These are phyloP conservation scores for Lophochroa leadbeateri DNA, from an alignment of 2,113 vertebrate genomes.

Conservation along the genomic window DNA sequence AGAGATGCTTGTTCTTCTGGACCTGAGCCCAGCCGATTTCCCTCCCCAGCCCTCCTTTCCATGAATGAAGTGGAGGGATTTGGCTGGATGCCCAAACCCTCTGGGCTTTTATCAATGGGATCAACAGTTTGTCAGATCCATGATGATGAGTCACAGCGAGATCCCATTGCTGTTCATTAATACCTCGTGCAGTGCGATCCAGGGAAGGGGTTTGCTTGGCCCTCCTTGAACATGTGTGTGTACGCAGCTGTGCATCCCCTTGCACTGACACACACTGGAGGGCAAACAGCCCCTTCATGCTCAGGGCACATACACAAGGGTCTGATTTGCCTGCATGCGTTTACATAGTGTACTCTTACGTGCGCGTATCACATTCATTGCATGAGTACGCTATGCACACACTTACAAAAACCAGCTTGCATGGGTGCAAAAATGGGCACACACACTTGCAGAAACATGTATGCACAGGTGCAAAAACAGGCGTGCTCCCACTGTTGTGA, in stretches of 20 bases:
- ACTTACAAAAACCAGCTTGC: background rate
- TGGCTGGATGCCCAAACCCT: constrained; percentile 46
- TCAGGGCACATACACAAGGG: background rate
- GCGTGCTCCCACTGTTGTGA: background rate
- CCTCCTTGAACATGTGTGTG: fast-evolving
- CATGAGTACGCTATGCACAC: fast-evolving
- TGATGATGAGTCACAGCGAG: constrained; percentile 20
- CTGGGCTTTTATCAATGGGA: constrained; percentile 66
- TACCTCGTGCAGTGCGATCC: fast-evolving
- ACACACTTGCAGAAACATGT: too few relatives aligned
- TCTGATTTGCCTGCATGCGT: fast-evolving
- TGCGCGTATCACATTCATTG: too few relatives aligned
- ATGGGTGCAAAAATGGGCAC: fast-evolving
- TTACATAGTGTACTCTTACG: background rate
- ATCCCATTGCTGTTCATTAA: background rate
- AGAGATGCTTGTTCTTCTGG: constrained; percentile 34
- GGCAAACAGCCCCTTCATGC: background rate
- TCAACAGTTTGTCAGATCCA: constrained; percentile 41
- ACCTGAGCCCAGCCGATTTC: background rate
- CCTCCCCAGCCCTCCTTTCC: background rate
- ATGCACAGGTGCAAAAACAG: fast-evolving
- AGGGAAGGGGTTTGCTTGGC: background rate
- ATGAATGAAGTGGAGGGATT: constrained; percentile 65
- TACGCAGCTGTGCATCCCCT: background rate
- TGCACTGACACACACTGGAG: background rate